These are phyloP conservation scores for Dryadula phaetusa DNA, from an alignment of 2,888 invertebrate species.

Conservation along the genomic window DNA sequence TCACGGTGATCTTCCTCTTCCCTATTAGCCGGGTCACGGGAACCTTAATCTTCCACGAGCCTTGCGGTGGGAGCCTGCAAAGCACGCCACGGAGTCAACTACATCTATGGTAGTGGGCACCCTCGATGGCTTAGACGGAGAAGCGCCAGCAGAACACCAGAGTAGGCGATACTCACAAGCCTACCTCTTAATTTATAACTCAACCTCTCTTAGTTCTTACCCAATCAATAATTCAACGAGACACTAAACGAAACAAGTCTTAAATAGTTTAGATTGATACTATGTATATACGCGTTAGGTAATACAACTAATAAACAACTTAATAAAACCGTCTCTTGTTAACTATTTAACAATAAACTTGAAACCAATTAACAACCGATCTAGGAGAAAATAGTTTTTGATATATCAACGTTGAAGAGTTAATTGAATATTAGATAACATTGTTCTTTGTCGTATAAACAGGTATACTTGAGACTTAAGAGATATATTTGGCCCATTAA, in stretches of 20 bases:
- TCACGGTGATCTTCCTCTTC: too few relatives aligned
- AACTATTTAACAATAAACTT: neutral
- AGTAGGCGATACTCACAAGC: too few relatives aligned
- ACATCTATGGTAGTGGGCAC: too few relatives aligned
- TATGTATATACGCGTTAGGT: neutral
- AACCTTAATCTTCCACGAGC: too few relatives aligned
- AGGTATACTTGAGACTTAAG: neutral
- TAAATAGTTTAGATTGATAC: neutral
- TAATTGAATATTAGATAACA: neutral
- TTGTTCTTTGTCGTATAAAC: neutral
- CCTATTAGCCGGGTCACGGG: too few relatives aligned
- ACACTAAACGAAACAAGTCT: neutral
- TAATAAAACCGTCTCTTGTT: neutral
- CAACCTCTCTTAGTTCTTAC: too few relatives aligned
- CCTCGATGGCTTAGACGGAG: too few relatives aligned
- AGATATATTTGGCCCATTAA: too few relatives aligned
- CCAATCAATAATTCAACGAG: neutral
- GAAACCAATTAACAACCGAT: neutral
- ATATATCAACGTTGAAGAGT: constrained; percentile 10
- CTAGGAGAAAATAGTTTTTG: neutral
- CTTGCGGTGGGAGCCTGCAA: too few relatives aligned
- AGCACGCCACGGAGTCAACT: too few relatives aligned
- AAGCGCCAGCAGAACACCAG: too few relatives aligned
- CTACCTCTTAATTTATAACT: too few relatives aligned
- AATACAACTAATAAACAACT: neutral